Percentiles rank a stretch among this genome's conserved stretches.
Evolutionary conservation across 2,888 invertebrate species (phyloP).

Genomic region (Caenorhabditis becei): DNA sequence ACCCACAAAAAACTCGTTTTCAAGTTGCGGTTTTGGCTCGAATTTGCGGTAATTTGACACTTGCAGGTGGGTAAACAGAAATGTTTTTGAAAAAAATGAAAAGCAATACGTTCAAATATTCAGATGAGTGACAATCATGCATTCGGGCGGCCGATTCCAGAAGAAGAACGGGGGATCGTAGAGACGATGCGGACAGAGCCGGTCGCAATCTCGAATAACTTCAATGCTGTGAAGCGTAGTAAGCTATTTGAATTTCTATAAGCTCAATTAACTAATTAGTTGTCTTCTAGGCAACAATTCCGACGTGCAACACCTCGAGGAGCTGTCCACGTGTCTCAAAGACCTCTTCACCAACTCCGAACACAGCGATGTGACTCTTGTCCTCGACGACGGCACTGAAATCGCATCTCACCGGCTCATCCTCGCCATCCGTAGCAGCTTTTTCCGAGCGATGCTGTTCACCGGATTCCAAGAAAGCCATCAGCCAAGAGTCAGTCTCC

Average conservation of each 20-base stretch:
- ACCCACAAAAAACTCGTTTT: conserved; percentile 18
- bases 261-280: neutral
- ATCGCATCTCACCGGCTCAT: conserved; percentile 90
- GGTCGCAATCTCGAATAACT: conserved; percentile 41
- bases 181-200: conserved; percentile 37
- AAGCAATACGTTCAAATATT: too few relatives aligned
- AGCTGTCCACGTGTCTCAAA: conserved; percentile 90
- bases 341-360: conserved; percentile 90
- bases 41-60: neutral
- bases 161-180: conserved; percentile 35
- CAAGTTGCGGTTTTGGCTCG: neutral
- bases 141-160: conserved; percentile 41
- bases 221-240: conserved; percentile 40
- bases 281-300: conserved; percentile 81
- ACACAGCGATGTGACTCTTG: conserved; percentile 89
- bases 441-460: conserved; percentile 89
- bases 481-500: conserved; percentile 85
- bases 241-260: neutral
- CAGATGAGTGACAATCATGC: conserved; percentile 49
- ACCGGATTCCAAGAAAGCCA: conserved; percentile 86
- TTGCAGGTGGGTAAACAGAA: neutral
- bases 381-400: conserved; percentile 87
- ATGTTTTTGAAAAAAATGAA: neutral
- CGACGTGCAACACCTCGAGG: conserved; percentile 87
- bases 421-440: conserved; percentile 94